Evolutionary conservation across 2,797 vertebrate genomes (phyloP), one percentile per base, ranked within the genome.

Genomic region (Mormyrops boulengeri): DNA sequence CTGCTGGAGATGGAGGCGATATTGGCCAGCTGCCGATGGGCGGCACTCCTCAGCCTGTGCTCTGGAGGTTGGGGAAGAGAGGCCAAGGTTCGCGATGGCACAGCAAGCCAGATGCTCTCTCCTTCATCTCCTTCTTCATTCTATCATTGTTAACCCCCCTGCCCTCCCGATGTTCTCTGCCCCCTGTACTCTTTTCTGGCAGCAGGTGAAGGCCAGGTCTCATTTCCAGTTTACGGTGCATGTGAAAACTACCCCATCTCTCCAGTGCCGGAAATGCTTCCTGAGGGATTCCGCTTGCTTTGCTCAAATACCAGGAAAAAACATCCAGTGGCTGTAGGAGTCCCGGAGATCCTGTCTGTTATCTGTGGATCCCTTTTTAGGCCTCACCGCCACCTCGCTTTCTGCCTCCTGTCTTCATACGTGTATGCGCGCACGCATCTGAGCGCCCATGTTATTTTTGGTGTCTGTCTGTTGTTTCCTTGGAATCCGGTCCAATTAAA

Each of bases 261-360:
- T 44, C 30, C 62, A 62, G 41, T 26, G 87, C 88, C 92, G 89
- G 91, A 93, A 87, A 89, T 91, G 91, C 82, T 7, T 90, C 88
- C 88, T 77, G 90, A 55, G 62, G 88, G 88, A 93, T 93, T 49
- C 73, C 88, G 85, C 6, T 89, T 85, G 66, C 91, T 94, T 94
- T 94, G 91, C 89, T 89, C 91, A 91, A 94, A 93, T 91, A 89
- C 90, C 86, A 55, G 91, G 80, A 87, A 91, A 90, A 77, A 92
- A 90, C 86, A 82, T 19, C 52, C 49, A 1, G 53, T 89, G 89
- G 88, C 1, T 44, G 60, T 88, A 89, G 47, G 47, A 87, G 89
- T 90, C 89, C 92, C 89, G 14, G 34, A 87, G 91, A 91, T 89
- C 87, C 86, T 88, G 86, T 69, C 62, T 49, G 26, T 90, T 91